These are phyloP conservation scores for Atta texana DNA, from an alignment of 1,140 invertebrate species.

Conservation along the genomic window DNA sequence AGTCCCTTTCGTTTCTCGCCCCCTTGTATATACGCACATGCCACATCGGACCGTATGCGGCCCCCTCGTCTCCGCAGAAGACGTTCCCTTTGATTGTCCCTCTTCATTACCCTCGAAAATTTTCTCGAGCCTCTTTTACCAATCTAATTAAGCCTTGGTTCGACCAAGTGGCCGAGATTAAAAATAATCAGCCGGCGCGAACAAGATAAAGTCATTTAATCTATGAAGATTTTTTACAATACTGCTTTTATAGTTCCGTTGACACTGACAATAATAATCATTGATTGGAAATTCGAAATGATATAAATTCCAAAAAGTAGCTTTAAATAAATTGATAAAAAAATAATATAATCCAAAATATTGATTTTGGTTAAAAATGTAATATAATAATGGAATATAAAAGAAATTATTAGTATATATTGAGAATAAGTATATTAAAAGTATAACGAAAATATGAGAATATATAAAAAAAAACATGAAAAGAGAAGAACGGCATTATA, in stretches of 20 bases:
- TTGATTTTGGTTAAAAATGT: background rate
- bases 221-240: background rate
- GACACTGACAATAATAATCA: background rate
- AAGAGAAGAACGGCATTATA: background rate
- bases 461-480: background rate
- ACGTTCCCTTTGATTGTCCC: slow-evolving; percentile 36
- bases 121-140: slow-evolving; percentile 41
- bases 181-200: slow-evolving; percentile 25
- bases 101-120: slow-evolving; percentile 55
- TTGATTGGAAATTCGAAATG: background rate
- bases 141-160: slow-evolving; percentile 46
- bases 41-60: slow-evolving; percentile 64
- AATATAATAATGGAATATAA: background rate
- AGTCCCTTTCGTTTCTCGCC: slow-evolving; percentile 45
- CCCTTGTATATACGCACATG: slow-evolving; percentile 62
- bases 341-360: background rate
- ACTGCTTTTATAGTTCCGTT: too few relatives aligned
- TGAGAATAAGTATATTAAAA: too few relatives aligned
- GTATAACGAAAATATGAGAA: background rate
- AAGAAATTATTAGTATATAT: too few relatives aligned
- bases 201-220: slow-evolving; percentile 16
- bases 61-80: slow-evolving; percentile 42
- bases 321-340: background rate
- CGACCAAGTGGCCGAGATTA: slow-evolving; percentile 38
- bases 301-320: background rate